A percentile compares a stretch with the other conserved stretches of the same genome.
Evolutionary conservation across 2,797 vertebrate genomes (phyloP).

Genomic region (Cossypha dichroa): DNA sequence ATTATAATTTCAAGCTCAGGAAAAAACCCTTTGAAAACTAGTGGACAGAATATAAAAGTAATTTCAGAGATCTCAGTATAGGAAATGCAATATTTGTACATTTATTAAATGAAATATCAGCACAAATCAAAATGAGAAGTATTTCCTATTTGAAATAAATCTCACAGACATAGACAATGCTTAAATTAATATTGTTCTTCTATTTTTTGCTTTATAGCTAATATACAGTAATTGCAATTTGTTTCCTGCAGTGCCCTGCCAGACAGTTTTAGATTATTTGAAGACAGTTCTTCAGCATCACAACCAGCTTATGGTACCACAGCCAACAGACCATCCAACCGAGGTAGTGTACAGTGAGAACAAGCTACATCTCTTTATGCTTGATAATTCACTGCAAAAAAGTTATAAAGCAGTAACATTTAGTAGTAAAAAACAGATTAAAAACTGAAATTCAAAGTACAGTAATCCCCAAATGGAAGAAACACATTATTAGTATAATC

Average conservation of each 20-base stretch:
- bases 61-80: neutral
- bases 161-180: neutral
- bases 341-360: constrained; percentile 81
- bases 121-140: constrained; percentile 37
- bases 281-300: constrained; percentile 94
- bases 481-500: neutral
- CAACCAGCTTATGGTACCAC: constrained; percentile 89
- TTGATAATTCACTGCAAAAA: neutral
- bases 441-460: neutral
- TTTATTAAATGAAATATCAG: constrained; percentile 47
- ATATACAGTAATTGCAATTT: constrained; percentile 11
- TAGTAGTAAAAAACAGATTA: neutral
- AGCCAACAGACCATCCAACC: constrained; percentile 88
- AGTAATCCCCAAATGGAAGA: neutral
- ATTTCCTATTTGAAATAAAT: constrained; percentile 43
- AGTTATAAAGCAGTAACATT: neutral
- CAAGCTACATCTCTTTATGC: neutral
- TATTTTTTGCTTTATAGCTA: neutral
- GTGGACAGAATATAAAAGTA: constrained; percentile 20
- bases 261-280: constrained; percentile 95
- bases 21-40: neutral
- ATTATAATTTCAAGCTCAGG: neutral
- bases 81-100: neutral
- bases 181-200: constrained; percentile 10
- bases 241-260: constrained; percentile 88